Evolutionary conservation across 1,140 invertebrate species (phyloP), one percentile per base, ranked within the genome.

Genomic region (Goniozus legneri): DNA sequence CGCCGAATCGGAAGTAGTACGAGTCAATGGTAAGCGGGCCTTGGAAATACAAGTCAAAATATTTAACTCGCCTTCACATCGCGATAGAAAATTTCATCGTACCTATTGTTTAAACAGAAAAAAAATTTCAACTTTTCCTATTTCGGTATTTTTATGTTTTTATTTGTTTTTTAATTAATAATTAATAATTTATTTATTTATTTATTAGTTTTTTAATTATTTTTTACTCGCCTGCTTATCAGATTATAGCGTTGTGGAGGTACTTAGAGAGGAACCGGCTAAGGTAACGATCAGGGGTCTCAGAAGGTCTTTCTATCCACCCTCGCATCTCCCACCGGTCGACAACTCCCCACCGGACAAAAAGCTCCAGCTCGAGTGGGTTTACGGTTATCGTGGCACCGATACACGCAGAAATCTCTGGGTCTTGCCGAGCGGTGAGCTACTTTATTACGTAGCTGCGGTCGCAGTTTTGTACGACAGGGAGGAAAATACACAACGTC

Each of bases 301-400:
- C 19, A 74, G 90, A 53, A 80, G 91, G 42, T 91, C 87, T 1
- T 88, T 95, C 62, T 92, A 92, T 73, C 89, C 91, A 15, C 92
- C 92, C 0, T 84, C 89, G 18, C 86, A 89, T 56, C 82, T 90
- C 61, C 81, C 89, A 4, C 84, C 86, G 4, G 82, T 87, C 16
- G 88, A 92, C 62, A 89, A 90, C 64, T 79, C 85, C 12, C 88
- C 88, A 0, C 92, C 93, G 3, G 87, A 91, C 10, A 90, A 92
- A 70, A 89, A 89, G 65, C 76, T 95, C 31, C 83, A 89, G 54
- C 78, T 97, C 0, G 89, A 94, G 62, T 96, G 93, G 93, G 92
- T 96, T 84, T 95, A 93, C 66, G 95, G 95, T 0, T 97, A 97
- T 69, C 81, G 93, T 44, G 94, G 94, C 0, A 84, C 86, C 8